These are phyloP conservation scores for Dinoponera quadriceps DNA, from an alignment of 1,140 invertebrate genomes.

Conservation along the genomic window DNA sequence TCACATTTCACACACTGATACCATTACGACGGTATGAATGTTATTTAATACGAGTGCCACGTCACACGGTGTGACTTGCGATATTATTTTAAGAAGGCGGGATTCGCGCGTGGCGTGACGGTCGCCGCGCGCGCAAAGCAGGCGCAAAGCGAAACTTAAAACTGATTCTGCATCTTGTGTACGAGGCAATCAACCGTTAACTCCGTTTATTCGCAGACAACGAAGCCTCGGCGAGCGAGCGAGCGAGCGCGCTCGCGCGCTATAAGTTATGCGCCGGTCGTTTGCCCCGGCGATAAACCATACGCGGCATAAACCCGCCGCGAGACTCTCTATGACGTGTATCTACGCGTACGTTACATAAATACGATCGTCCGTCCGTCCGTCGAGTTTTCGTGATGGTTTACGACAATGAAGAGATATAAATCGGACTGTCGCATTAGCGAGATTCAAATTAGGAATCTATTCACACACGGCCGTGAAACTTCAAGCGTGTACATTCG, in stretches of 20 bases:
- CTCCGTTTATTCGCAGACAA: constrained; percentile 39
- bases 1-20: not conserved
- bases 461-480: not conserved
- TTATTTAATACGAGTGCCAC: constrained; percentile 8
- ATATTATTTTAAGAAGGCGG: constrained; percentile 36
- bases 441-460: not conserved
- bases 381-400: not conserved
- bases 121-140: constrained; percentile 4
- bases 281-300: constrained; percentile 50
- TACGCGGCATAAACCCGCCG: not conserved
- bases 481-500: not conserved
- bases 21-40: constrained; percentile 8
- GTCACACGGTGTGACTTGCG: constrained; percentile 47
- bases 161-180: constrained; percentile 32
- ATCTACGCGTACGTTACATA: constrained; percentile 16
- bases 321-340: constrained; percentile 19
- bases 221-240: constrained; percentile 10
- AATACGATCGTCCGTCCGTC: constrained; percentile 12
- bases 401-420: not conserved
- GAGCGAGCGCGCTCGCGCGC: not conserved
- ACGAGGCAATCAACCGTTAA: constrained; percentile 55
- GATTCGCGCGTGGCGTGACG: not conserved
- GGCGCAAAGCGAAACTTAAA: constrained; percentile 39
- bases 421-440: not conserved
- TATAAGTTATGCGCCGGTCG: constrained; percentile 39